Base-by-base conservation (phyloP, 2,113 vertebrate species). In the Columba janthina region DNA sequence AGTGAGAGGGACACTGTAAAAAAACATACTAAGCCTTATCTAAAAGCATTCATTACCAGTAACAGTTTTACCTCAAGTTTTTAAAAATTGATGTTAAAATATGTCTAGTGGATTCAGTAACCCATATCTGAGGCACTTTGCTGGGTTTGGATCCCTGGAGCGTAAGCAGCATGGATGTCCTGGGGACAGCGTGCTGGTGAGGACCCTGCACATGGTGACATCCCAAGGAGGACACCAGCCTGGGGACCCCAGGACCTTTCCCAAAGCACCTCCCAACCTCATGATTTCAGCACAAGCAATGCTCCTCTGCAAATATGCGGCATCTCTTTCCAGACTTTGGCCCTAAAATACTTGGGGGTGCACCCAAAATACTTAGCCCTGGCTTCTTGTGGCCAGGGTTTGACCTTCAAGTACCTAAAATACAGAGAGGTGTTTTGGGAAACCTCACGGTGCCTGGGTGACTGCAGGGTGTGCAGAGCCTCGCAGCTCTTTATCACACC, bases 41-140 rank as follows among this genome's bases (percentile, higher is more conserved):
- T 90, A 87, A 91, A 89, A 86, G 25, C 82, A 56, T 76, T 48
- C 1, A 2, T 71, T 82, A 54, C 78, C 8, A 6, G 69, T 97
- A 95, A 90, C 78, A 93, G 50, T 75, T 95, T 97, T 86, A 94
- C 91, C 94, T 97, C 96, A 69, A 66, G 21, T 60, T 36, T 81
- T 86, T 58, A 54, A 34, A 72, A 88, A 82, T 91, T 84, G 89
- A 78, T 66, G 62, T 76, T 76, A 58, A 70, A 72, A 40, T 66
- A 5, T 17, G 38, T 18, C 67, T 93, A 86, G 92, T 36, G 72
- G 67, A 83, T 77, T 76, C 78, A 61, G 54, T 93, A 88, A 93
- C n/a, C 24, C 16, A 1, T 69, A 85, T 44, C 40, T 24, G 12
- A 56, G 82, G 38, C 11, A 4, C 60, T 66, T 70, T 2, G 4